A percentile compares a stretch with the other conserved stretches of the same genome.
These are phyloP conservation scores for Stenoptilia bipunctidactyla DNA, from an alignment of 2,888 invertebrate genomes.

Conservation along the genomic window DNA sequence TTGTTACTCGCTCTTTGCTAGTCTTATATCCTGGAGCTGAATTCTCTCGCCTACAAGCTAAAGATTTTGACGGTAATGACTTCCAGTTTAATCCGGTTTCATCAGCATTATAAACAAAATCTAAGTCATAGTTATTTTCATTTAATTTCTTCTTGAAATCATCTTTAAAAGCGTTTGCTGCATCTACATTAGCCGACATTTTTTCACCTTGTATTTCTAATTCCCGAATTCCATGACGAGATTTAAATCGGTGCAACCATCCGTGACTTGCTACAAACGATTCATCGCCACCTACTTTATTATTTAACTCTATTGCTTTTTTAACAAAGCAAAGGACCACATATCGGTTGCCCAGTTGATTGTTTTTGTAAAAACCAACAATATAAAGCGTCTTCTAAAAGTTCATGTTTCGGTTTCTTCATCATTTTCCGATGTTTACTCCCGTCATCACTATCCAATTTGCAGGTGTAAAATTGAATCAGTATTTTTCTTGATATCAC, in stretches of 20 bases:
- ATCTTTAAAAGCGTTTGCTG: constrained; percentile 17
- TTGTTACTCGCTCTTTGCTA: constrained; percentile 14
- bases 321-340: constrained; percentile 19
- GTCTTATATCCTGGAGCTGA: constrained; percentile 1
- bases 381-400: too few relatives aligned
- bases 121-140: constrained; percentile 14
- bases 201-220: constrained; percentile 18
- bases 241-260: constrained; percentile 21
- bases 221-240: constrained; percentile 19
- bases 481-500: constrained; percentile 21
- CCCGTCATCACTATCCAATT: constrained; percentile 18
- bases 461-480: constrained; percentile 21
- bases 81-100: constrained; percentile 16
- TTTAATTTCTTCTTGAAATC: constrained; percentile 11
- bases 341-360: constrained; percentile 18
- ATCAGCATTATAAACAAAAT: constrained; percentile 18
- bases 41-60: constrained; percentile 11
- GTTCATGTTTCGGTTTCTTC: constrained; percentile 20
- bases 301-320: constrained; percentile 20
- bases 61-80: constrained; percentile 14
- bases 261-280: constrained; percentile 20
- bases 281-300: constrained; percentile 18
- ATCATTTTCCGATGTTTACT: constrained; percentile 19
- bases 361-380: constrained; percentile 21
- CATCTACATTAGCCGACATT: constrained; percentile 15